phyloP scores from a whole-genome alignment of 2,888 invertebrate species.

The Steinernema hermaphroditum region DNA sequence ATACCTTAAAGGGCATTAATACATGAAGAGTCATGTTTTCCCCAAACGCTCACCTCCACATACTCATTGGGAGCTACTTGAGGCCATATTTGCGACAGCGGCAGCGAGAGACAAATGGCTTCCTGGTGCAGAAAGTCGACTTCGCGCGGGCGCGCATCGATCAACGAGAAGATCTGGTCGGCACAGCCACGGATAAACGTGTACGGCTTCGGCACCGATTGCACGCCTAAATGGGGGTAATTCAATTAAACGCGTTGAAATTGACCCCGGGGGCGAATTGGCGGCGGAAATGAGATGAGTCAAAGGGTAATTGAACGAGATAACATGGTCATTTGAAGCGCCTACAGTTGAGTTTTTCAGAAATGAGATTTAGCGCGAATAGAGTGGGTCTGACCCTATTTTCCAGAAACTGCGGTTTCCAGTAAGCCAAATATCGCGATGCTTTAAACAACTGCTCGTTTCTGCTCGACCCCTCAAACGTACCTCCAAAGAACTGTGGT shows the following conservation, averaged over 20 bases:
- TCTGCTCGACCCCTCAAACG: no score
- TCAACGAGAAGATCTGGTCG: conserved; percentile 45
- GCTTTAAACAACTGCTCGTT: no score
- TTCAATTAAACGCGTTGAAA: conserved; percentile 13
- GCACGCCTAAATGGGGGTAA: conserved; percentile 14
- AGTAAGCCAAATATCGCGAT: no score
- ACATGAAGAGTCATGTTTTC: neutral
- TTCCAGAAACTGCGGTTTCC: no score
- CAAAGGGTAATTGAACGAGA: conserved; percentile 18
- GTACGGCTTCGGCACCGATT: conserved; percentile 39
- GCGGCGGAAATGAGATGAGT: conserved; percentile 18
- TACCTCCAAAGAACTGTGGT: conserved; percentile 48
- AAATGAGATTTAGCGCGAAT: no score
- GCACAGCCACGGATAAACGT: conserved; percentile 50
- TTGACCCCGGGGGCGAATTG: conserved; percentile 19
- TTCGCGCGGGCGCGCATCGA: conserved; percentile 41
- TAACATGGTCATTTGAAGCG: neutral
- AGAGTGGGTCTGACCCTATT: no score
- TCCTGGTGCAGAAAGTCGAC: conserved; percentile 45
- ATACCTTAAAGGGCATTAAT: neutral
- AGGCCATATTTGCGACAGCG: conserved; percentile 41
- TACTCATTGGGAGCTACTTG: conserved; percentile 38
- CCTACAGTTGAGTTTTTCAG: no score
- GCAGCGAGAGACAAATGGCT: conserved; percentile 39
- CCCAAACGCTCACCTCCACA: conserved; percentile 44